phyloP scores from a whole-genome alignment of 2,113 vertebrate species.

The Podarcis muralis region DNA sequence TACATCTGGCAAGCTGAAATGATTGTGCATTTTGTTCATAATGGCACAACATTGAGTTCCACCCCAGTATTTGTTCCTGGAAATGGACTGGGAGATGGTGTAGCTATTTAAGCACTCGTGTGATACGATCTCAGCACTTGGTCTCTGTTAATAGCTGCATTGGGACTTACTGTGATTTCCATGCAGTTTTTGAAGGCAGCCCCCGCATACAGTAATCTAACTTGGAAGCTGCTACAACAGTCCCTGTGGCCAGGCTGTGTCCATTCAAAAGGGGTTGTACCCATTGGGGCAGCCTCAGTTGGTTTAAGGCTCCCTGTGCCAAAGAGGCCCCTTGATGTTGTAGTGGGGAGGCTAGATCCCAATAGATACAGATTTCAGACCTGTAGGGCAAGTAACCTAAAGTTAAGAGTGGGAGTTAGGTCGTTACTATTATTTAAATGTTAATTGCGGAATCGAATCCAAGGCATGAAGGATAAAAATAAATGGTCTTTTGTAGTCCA shows the following conservation, averaged over 20 bases:
- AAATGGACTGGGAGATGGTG: too few relatives aligned
- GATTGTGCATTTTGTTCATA: too few relatives aligned
- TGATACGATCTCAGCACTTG: background rate
- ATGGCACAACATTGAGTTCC: too few relatives aligned
- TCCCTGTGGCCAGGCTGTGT: background rate
- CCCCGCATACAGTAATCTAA: background rate
- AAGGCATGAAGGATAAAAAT: slow-evolving; percentile 29
- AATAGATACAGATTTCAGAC: background rate
- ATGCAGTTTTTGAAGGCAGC: background rate
- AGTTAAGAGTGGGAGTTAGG: background rate
- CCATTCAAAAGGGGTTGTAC: background rate
- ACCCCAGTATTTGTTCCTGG: background rate
- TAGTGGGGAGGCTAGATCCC: background rate
- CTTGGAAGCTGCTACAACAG: too few relatives aligned
- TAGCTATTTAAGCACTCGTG: too few relatives aligned
- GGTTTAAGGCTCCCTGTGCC: too few relatives aligned
- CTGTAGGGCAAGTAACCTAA: background rate
- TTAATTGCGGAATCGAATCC: slow-evolving; percentile 4
- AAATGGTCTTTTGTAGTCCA: background rate
- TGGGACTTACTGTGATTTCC: background rate
- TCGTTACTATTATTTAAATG: background rate
- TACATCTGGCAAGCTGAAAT: too few relatives aligned
- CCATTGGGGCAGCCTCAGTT: background rate
- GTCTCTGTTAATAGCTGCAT: background rate
- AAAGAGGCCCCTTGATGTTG: background rate